These are phyloP conservation scores for Carapus acus DNA, from an alignment of 2,797 vertebrate genomes.

Conservation along the genomic window DNA sequence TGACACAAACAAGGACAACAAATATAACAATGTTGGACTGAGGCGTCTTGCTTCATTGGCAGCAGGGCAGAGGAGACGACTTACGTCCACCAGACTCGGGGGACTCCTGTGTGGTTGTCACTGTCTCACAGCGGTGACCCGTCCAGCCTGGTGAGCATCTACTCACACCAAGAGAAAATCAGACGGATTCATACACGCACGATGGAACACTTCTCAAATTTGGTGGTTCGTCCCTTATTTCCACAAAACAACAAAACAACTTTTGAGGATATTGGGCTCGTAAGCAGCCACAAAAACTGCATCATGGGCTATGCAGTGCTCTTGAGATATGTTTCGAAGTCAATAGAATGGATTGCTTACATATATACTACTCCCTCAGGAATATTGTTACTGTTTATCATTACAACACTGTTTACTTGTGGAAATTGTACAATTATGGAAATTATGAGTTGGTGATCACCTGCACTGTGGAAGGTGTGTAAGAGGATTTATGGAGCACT, in stretches of 20 bases:
- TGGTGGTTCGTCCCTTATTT: no score
- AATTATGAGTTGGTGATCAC: no score
- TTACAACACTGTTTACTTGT: no score
- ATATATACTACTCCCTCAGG: no score
- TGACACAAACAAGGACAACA: conserved; percentile 1
- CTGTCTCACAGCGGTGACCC: conserved; percentile 78
- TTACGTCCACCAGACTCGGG: conserved; percentile 72
- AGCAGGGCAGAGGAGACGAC: conserved; percentile 38
- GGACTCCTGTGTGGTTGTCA: conserved; percentile 32
- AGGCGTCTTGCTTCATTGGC: neutral
- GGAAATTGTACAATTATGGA: no score
- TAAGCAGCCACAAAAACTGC: no score
- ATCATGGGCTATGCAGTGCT: neutral
- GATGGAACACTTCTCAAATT: neutral
- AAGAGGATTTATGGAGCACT: conserved; percentile 78
- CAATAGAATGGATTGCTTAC: no score
- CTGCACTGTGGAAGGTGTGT: conserved; percentile 85
- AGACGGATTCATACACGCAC: neutral
- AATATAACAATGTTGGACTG: neutral
- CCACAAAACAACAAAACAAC: neutral
- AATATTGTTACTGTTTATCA: no score
- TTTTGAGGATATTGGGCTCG: no score
- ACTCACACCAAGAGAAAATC: neutral
- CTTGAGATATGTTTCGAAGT: no score
- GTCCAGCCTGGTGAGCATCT: conserved; percentile 81